Evolutionary conservation across 30 jellyfish, hydroid and myxozoan species (phyloP), one percentile per base, ranked within the genome.

Genomic region (Cassiopea andromeda): DNA sequence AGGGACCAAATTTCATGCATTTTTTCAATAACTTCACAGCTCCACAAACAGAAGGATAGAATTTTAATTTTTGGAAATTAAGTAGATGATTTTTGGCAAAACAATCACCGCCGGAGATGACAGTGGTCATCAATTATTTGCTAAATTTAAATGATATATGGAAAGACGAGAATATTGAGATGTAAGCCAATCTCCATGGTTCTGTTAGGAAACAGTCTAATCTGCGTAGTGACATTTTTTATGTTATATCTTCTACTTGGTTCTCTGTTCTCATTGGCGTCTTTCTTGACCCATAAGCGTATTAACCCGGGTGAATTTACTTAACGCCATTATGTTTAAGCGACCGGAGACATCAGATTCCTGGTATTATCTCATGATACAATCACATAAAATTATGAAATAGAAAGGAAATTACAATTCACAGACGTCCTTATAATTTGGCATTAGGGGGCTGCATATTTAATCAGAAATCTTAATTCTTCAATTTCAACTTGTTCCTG

Each of bases 271-370:
- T 13, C 6, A 64, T 14, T 5, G 15, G 73, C 15, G 73, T 64
- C 73, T 64, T 64, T 64, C 38, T 64, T 64, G 43, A 3, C 8
- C 43, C 43, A 2, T 64, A 64, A 64, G 73, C 73, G 73, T 17
- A 64, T 64, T 64, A 64, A 14, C 19, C 5, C 5, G 15, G 15
- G 43, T 64, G 43, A 13, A 17, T 64, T 7, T 64, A 64, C 73
- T 64, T 64, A 9, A 9, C 15, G 27, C 73, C 6, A 9, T 64
- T 64, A 17, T 4, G 43, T 64, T 64, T 4, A 17, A 64, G 15
- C 27, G 73, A 64, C 73, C 73, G 73, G 73, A 64, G 73, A 64
- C 73, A 64, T 64, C 6, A 14, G 73, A 64, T 64, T 64, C 73
- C 43, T 64, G 43, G 73, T 64, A 64, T 64, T 2, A 64, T 64